Percentiles rank a stretch among this genome's conserved stretches.
Evolutionary conservation across 1,140 invertebrate genomes (phyloP).

Genomic region (Aphaenogaster rudis): DNA sequence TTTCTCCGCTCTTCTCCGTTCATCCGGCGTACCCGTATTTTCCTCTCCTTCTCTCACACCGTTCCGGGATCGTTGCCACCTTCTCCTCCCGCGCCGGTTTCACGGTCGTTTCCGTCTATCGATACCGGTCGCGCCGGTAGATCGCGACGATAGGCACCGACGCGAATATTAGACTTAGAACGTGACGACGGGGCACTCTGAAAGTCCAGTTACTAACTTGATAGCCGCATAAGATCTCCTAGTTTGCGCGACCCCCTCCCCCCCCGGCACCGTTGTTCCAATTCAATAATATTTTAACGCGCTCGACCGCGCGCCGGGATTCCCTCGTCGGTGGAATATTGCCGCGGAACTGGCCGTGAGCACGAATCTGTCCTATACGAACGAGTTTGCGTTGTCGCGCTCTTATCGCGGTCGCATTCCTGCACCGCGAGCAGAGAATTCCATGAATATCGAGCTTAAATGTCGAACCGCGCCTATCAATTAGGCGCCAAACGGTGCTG

Average conservation of each 20-base stretch:
- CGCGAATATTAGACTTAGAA: conserved; percentile 40
- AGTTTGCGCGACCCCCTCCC: conserved; percentile 21
- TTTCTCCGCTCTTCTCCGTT: conserved; percentile 6
- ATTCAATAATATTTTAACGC: conserved; percentile 56
- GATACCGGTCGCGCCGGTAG: conserved; percentile 32
- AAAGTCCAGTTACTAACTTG: conserved; percentile 60
- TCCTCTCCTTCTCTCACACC: conserved; percentile 12
- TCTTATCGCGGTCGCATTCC: conserved; percentile 30
- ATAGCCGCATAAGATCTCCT: conserved; percentile 52
- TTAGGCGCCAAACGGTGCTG: not conserved
- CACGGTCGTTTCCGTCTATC: conserved; percentile 57
- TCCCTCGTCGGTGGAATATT: conserved; percentile 10
- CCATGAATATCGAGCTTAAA: conserved; percentile 27
- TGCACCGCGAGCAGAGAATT: not conserved
- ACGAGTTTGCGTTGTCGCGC: conserved; percentile 9
- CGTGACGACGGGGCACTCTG: conserved; percentile 50
- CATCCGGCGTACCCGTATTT: conserved; percentile 7
- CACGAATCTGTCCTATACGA: conserved; percentile 21
- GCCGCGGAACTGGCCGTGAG: not conserved
- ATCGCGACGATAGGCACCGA: conserved; percentile 30
- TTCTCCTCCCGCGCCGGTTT: not conserved
- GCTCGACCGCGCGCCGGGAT: not conserved
- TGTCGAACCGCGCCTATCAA: conserved; percentile 5
- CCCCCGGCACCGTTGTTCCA: not conserved
- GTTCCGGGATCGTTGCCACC: conserved; percentile 50